These are phyloP conservation scores for Kryptolebias marmoratus DNA, from an alignment of 2,113 vertebrate genomes.

Conservation along the genomic window DNA sequence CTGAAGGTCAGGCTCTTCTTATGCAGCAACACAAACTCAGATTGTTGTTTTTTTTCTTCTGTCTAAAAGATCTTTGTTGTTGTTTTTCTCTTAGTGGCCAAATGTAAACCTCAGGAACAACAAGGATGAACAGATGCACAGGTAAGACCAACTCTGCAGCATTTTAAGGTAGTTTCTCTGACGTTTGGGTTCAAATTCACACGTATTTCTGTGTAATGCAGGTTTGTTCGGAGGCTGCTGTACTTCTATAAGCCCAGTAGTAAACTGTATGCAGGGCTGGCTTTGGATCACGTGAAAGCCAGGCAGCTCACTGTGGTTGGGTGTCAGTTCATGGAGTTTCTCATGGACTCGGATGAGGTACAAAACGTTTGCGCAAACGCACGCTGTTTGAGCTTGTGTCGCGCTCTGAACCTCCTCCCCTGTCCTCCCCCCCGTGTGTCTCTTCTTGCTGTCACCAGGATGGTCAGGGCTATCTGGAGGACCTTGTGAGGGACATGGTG, in stretches of 20 bases:
- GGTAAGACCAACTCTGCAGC: constrained; percentile 75
- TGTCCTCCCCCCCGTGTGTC: not conserved
- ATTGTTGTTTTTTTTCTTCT: not conserved
- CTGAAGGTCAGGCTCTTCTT: constrained; percentile 85
- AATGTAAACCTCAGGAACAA: constrained; percentile 95
- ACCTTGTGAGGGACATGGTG: constrained; percentile 95
- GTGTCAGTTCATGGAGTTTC: constrained; percentile 95
- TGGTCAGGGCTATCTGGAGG: constrained; percentile 93
- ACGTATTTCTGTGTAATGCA: constrained; percentile 55
- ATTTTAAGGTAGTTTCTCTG: not conserved
- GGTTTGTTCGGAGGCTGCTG: constrained; percentile 93
- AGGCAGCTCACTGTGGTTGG: constrained; percentile 96
- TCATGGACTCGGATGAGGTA: constrained; percentile 96
- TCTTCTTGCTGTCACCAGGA: constrained; percentile 78
- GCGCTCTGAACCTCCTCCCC: not conserved
- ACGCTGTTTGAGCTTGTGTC: not conserved
- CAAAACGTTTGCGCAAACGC: not conserved
- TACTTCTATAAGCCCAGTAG: constrained; percentile 98
- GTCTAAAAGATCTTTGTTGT: constrained; percentile 16
- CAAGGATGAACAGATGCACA: constrained; percentile 99
- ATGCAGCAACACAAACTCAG: not conserved
- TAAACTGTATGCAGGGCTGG: constrained; percentile 91
- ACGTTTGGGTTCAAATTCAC: not conserved
- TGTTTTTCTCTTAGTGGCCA: constrained; percentile 89
- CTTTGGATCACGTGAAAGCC: constrained; percentile 89